Evolutionary conservation across 2,113 vertebrate species (phyloP), one percentile per base, ranked within the genome.

Genomic region (Nycticebus coucang): DNA sequence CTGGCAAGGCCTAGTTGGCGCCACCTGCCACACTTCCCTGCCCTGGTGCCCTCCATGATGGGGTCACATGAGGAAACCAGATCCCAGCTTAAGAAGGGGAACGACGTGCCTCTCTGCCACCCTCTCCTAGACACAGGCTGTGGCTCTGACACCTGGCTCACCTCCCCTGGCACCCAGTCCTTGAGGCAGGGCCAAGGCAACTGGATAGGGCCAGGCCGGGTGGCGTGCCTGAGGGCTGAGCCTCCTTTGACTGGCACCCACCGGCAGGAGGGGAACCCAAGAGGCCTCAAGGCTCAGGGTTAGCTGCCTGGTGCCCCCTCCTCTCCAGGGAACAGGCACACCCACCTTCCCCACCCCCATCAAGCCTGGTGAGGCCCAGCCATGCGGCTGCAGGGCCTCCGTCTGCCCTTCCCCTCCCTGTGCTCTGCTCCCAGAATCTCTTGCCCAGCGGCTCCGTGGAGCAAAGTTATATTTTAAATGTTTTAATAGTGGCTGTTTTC

Each of bases 81-180:
- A 97, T 93, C 83, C 74, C 17, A 2, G 30, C 24, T 50, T 1
- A 12, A 72, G 71, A 95, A 68, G 4, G 1, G 45, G 33, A 86
- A 30, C 0, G 1, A 94, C 18, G 8, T 96, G 94, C 64, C 75
- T 93, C 64, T 55, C 45, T 26, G 77, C 55, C 95, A 78, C 94
- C 75, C 30, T 80, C 24, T 69, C 59, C 66, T n/a, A 87, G 74
- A 94, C 28, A 33, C 50, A 24, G 93, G 30, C 72, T 41, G 50
- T 3, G 33, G 69, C 59, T 37, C 94, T 96, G 96, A 95, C 95
- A 96, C 89, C 77, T 96, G 96, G 91, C 95, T 97, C 94, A 95
- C 95, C 95, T 94, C 35, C 37, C 30, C 74, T 93, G 95, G 96
- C 95, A 94, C 45, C 45, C 8, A 28, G 81, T 74, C 18, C 79